A percentile compares a stretch with the other conserved stretches of the same genome.
These are phyloP conservation scores for Grantiella picta DNA, from an alignment of 2,113 vertebrate species.

Conservation along the genomic window DNA sequence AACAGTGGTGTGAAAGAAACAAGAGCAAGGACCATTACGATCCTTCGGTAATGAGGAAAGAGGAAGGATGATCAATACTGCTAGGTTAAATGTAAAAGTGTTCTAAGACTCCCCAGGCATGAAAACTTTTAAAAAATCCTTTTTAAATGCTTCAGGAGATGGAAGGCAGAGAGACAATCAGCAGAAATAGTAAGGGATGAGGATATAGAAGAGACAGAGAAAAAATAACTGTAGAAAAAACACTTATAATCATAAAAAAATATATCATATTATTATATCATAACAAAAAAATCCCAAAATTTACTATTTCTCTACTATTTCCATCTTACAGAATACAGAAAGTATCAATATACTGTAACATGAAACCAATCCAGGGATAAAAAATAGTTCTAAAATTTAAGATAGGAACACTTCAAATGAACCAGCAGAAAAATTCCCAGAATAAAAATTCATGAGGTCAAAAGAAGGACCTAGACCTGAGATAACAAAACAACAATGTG, in stretches of 20 bases:
- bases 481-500: not conserved
- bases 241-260: not conserved
- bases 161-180: not conserved
- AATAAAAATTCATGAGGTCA: not conserved
- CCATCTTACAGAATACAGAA: not conserved
- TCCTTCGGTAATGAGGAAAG: not conserved
- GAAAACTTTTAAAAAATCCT: not conserved
- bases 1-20: not conserved
- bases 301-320: not conserved
- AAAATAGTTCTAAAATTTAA: not conserved
- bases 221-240: not conserved
- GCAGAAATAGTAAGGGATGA: not conserved
- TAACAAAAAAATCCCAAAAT: too few species aligned
- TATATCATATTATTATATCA: too few species aligned
- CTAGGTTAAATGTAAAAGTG: not conserved
- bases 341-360: not conserved
- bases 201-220: not conserved
- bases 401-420: not conserved
- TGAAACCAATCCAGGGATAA: not conserved
- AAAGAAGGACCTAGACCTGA: not conserved
- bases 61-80: not conserved
- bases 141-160: not conserved
- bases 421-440: not conserved
- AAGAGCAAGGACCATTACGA: not conserved
- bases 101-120: not conserved